Evolutionary conservation across 23 tunicate species (phyloP), one percentile per base, ranked within the genome.

Genomic region (Aplidium turbinatum): DNA sequence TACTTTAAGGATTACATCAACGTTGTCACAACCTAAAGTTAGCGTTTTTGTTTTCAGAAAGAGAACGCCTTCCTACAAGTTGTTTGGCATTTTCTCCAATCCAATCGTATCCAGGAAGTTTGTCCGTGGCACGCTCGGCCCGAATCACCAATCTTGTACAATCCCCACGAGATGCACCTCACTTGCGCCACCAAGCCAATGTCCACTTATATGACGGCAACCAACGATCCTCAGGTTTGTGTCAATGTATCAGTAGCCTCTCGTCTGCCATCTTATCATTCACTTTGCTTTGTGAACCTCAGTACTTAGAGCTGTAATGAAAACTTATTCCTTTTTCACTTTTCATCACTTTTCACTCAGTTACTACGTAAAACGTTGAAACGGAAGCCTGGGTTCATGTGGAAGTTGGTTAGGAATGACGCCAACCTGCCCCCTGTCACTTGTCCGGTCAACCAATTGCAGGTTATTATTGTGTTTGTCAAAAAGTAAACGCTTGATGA

Each of bases 51-150:
- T 6, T 33, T 24, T 21, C 63, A 85, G 93, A 86, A 78, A 86
- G 93, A 86, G 36, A 75, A 86, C 70, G 93, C 93, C 19, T 86
- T 86, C 36, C 68, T 77, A 2, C 78, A 78, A 54, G 93, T 72
- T 21, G 94, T 87, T 23, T 61, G 84, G 82, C 94, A 87, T 28
- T 87, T 87, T 79, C 62, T 87, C 20, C 94, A 87, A 38, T 87
- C 94, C 2, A 87, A 87, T 35, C 63, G 85, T 24, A 65, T 87
- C 18, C 94, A 87, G 75, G 94, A 87, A 35, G 94, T 80, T 30
- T 87, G 86, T 53, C 94, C 94, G 31, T 87, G 94, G 94, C 81
- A 87, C 50, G 36, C 65, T 16, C 56, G 81, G 33, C 94, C 94
- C 1, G 94, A 87, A 63, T 87, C 94, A 29, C 86, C 94, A 1